These are phyloP conservation scores for Bucorvus abyssinicus DNA, from an alignment of 2,797 vertebrate species.

Conservation along the genomic window DNA sequence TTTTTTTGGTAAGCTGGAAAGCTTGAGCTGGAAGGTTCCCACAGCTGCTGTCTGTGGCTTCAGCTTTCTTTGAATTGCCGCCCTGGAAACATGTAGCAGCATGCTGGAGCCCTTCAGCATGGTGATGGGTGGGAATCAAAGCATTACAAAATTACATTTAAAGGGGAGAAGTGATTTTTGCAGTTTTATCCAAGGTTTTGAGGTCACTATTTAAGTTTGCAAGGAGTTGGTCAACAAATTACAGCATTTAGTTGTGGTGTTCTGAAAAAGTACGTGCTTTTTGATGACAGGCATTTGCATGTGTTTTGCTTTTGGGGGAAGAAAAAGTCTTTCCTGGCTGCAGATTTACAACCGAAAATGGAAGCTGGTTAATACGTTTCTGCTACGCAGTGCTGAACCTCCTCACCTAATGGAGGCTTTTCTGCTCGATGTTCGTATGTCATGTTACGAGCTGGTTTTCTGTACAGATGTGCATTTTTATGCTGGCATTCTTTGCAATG, in stretches of 20 bases:
- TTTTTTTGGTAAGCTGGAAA: not conserved
- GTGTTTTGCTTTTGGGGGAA: slow-evolving; percentile 19
- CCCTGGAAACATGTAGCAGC: not conserved
- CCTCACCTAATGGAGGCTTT: not conserved
- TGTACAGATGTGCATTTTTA: accelerated
- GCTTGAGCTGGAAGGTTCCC: not conserved
- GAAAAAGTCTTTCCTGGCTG: not conserved
- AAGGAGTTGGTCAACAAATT: slow-evolving; percentile 47
- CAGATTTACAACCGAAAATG: not conserved
- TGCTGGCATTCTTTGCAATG: not conserved
- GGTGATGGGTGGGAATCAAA: slow-evolving; percentile 26
- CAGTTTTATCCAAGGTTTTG: slow-evolving; percentile 11
- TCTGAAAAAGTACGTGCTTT: not conserved
- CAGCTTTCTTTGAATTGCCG: not conserved
- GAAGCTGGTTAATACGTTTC: not conserved
- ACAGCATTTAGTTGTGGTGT: slow-evolving; percentile 35
- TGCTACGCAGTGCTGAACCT: not conserved
- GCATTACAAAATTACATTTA: not conserved
- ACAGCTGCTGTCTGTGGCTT: not conserved
- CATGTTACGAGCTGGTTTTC: not conserved
- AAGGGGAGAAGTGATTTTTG: slow-evolving; percentile 37
- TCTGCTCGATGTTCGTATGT: not conserved
- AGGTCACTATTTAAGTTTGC: slow-evolving; percentile 20
- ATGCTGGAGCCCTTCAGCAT: not conserved
- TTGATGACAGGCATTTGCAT: slow-evolving; percentile 17